Base-by-base conservation (phyloP, 2,888 invertebrate species). In the Allacma fusca region DNA sequence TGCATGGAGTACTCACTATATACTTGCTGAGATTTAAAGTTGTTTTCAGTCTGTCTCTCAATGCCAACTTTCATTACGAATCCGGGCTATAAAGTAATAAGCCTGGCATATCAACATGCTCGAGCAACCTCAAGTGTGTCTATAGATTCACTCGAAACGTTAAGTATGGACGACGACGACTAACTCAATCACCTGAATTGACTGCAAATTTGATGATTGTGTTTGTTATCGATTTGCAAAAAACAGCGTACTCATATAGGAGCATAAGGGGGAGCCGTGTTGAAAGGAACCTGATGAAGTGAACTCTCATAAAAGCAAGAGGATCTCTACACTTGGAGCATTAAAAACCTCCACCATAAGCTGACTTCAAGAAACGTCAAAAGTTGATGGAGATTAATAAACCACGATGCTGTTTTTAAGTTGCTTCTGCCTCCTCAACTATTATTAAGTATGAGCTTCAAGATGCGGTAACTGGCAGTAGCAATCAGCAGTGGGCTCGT, bases 181-280 rank as follows among this genome's bases (percentile, higher is more conserved):
- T 50, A 50, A 50, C 50, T 50, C 50, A 50, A 50, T 50, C 50
- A 50, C 50, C 50, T 50, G 50, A 50, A 50, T 50, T 50, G 50
- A 50, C 50, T 50, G 50, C 50, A 50, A 50, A 50, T 50, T 50
- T 50, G 50, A 50, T 50, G 50, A 50, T 50, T 50, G 50, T 50
- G 50, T 50, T 50, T 50, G 50, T 50, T 5, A 50, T 50, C 50
- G 50, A 50, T 50, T 50, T 50, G 50, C 50, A 13, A 50, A 13
- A 50, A 50, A 50, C 5, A 50, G 40, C 40, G 5, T 50, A 34
- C 34, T 7, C 34, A 9, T 4, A 7, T 34, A 9, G 9, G 4
- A 34, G 4, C 9, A 4, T 7, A 34, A 34, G 34, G 34, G 4
- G 34, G 4, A 34, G 34, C 34, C 34, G 4, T 34, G 34, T 34